These are phyloP conservation scores for Catocala nupta DNA, from an alignment of 2,888 invertebrate species.

Conservation along the genomic window DNA sequence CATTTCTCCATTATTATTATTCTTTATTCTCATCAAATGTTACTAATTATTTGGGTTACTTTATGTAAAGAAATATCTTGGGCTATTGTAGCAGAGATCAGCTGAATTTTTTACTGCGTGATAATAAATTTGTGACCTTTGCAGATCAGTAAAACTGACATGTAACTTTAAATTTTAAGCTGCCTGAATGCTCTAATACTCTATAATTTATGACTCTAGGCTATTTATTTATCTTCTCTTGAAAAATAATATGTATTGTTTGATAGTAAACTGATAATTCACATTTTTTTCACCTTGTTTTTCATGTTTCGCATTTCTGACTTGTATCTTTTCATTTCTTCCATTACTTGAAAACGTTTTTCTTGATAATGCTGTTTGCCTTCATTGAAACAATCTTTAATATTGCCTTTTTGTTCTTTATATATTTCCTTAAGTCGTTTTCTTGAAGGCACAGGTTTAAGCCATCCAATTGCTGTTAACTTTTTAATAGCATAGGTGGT, in stretches of 20 bases:
- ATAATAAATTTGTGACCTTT: no score
- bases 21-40: no score
- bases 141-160: no score
- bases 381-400: conserved; percentile 88
- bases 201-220: no score
- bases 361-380: conserved; percentile 81
- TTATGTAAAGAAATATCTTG: no score
- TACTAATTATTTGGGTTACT: no score
- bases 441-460: conserved; percentile 92
- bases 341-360: conserved; percentile 80
- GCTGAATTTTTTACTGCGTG: no score
- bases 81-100: no score
- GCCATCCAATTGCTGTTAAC: conserved; percentile 92
- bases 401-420: conserved; percentile 87
- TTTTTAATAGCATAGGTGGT: conserved; percentile 95
- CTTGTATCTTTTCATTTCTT: conserved; percentile 84
- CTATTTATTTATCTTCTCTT: background rate
- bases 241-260: background rate
- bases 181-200: no score
- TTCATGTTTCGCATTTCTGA: conserved; percentile 81
- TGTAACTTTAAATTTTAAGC: no score
- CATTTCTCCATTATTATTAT: no score
- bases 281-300: conserved; percentile 80
- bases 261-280: conserved; percentile 24
- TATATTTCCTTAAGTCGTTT: conserved; percentile 89